phyloP scores from a whole-genome alignment of 2,888 invertebrate species.

The Apoda limacodes region DNA sequence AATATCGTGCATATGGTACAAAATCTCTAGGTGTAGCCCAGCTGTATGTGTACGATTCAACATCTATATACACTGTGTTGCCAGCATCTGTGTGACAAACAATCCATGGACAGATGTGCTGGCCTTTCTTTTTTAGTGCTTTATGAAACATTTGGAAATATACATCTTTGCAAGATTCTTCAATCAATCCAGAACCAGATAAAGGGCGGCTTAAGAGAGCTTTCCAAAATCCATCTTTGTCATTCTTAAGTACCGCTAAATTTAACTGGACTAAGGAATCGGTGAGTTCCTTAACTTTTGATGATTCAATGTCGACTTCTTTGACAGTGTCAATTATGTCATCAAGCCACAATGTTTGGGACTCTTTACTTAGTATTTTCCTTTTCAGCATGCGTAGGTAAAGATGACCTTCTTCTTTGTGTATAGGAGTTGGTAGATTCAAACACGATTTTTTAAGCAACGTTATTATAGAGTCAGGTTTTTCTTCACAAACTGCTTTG shows the following conservation, averaged over 20 bases:
- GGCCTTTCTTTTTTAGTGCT: conserved; percentile 50
- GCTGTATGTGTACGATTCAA: conserved; percentile 59
- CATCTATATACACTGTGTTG: conserved; percentile 63
- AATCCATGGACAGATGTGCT: conserved; percentile 60
- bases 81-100: conserved; percentile 62
- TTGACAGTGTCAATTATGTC: conserved; percentile 62
- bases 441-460: conserved; percentile 58
- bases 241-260: conserved; percentile 49
- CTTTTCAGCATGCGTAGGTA: conserved; percentile 66
- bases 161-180: conserved; percentile 45
- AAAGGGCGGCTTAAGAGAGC: conserved; percentile 39
- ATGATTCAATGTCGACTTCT: conserved; percentile 58
- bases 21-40: conserved; percentile 67
- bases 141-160: conserved; percentile 63
- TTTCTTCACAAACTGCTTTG: conserved; percentile 66
- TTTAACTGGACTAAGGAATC: conserved; percentile 55
- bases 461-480: conserved; percentile 53
- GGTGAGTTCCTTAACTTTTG: conserved; percentile 55
- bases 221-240: conserved; percentile 45
- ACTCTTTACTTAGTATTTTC: conserved; percentile 59
- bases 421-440: conserved; percentile 46
- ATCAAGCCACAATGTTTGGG: conserved; percentile 70
- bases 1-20: conserved; percentile 55
- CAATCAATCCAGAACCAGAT: conserved; percentile 30
- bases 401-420: conserved; percentile 59